Evolutionary conservation across 2,888 invertebrate species (phyloP).

Genomic region (Gymnosoma rotundatum): DNA sequence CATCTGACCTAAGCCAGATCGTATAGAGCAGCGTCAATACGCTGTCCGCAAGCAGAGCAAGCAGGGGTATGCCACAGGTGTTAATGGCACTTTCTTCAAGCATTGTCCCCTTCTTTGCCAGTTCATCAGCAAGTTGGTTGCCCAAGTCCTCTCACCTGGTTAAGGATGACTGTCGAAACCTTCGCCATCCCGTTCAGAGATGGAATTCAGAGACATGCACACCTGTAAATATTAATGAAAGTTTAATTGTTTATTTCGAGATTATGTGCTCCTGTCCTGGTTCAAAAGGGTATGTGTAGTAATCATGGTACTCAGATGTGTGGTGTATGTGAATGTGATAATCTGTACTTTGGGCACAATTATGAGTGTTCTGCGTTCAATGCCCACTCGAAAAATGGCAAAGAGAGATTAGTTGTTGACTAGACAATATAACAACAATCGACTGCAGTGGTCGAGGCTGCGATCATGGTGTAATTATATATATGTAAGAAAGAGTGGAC

Average conservation of each 20-base stretch:
- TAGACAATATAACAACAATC: conserved; percentile 85
- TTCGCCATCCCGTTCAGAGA: too few species aligned
- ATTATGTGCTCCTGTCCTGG: conserved; percentile 96
- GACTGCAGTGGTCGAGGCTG: conserved; percentile 91
- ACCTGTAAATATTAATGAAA: conserved; percentile 95
- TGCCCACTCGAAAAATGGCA: conserved; percentile 73
- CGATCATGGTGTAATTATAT: conserved; percentile 91
- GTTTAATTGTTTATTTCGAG: conserved; percentile 92
- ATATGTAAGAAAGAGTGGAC: conserved; percentile 91
- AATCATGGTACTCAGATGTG: conserved; percentile 92
- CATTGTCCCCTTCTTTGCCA: too few species aligned
- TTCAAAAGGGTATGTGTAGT: conserved; percentile 86
- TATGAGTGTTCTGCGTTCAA: conserved; percentile 91
- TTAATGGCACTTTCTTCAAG: too few species aligned
- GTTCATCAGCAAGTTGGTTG: too few species aligned
- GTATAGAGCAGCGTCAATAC: too few species aligned
- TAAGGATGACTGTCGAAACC: too few species aligned
- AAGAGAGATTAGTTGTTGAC: conserved; percentile 85
- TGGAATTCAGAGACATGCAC: too few species aligned
- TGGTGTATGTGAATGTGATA: conserved; percentile 94
- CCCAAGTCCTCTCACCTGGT: too few species aligned
- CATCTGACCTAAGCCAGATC: too few species aligned
- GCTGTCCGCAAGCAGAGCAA: too few species aligned
- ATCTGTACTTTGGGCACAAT: conserved; percentile 90
- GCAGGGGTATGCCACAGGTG: too few species aligned